These are phyloP conservation scores for Anthoscopus minutus DNA, from an alignment of 2,113 vertebrate species.

Conservation along the genomic window DNA sequence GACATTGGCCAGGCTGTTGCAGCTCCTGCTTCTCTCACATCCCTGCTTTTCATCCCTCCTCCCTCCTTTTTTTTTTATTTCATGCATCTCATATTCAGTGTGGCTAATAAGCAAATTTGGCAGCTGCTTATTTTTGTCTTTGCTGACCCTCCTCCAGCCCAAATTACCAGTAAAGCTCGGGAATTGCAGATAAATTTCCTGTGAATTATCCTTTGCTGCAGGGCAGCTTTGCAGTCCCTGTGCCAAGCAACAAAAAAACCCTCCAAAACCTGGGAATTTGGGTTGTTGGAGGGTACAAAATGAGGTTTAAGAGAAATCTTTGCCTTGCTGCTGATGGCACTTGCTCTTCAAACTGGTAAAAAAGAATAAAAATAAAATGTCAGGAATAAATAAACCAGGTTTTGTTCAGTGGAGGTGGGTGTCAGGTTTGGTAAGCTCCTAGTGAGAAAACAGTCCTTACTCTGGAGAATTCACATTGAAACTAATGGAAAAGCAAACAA, in stretches of 20 bases:
- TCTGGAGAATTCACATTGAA: background rate
- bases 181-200: background rate
- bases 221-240: background rate
- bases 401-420: background rate
- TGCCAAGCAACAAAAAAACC: background rate
- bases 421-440: fast-evolving
- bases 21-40: conserved; percentile 6
- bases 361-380: background rate
- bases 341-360: background rate
- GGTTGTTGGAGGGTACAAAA: background rate
- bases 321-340: background rate
- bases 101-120: conserved; percentile 25
- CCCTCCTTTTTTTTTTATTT: background rate
- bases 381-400: background rate
- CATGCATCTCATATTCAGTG: background rate
- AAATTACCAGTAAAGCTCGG: background rate
- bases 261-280: background rate
- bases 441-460: background rate
- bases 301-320: background rate
- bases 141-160: background rate
- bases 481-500: background rate
- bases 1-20: background rate
- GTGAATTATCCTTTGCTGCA: conserved; percentile 20
- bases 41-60: background rate
- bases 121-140: conserved; percentile 19